These are phyloP conservation scores for Ooceraea biroi DNA, from an alignment of 1,140 invertebrate species.

Conservation along the genomic window DNA sequence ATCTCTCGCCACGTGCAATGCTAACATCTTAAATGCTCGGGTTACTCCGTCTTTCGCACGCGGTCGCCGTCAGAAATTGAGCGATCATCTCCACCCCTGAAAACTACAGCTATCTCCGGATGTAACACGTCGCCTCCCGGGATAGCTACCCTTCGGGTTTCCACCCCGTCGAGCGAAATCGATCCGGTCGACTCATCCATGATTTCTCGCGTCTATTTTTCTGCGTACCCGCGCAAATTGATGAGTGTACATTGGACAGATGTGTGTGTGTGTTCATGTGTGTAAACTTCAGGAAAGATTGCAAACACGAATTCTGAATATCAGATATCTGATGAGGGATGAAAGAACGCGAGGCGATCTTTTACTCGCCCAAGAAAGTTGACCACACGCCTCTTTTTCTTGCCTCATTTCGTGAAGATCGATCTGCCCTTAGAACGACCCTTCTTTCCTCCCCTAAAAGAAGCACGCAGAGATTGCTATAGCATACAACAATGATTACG, in stretches of 20 bases:
- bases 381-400: background rate
- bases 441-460: slow-evolving; percentile 42
- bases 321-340: background rate
- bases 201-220: slow-evolving; percentile 40
- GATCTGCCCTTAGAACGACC: slow-evolving; percentile 76
- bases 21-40: slow-evolving; percentile 31
- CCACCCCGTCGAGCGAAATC: slow-evolving; percentile 25
- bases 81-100: slow-evolving; percentile 1
- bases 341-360: background rate
- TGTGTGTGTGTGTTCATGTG: background rate
- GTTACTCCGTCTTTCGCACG: background rate
- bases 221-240: background rate
- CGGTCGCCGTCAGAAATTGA: slow-evolving; percentile 31
- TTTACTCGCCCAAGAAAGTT: slow-evolving; percentile 6
- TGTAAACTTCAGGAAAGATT: background rate
- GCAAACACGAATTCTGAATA: background rate
- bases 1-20: background rate
- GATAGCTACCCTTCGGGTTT: slow-evolving; percentile 41
- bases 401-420: slow-evolving; percentile 6
- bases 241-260: background rate
- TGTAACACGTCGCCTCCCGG: slow-evolving; percentile 31
- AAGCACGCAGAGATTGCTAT: slow-evolving; percentile 9
- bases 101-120: slow-evolving; percentile 38
- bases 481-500: background rate
- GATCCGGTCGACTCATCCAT: slow-evolving; percentile 1